Percentiles rank a stretch among this genome's conserved stretches.
Conservation (phyloP, 2,888 invertebrate species). For the Pemphredon lugubris region DNA sequence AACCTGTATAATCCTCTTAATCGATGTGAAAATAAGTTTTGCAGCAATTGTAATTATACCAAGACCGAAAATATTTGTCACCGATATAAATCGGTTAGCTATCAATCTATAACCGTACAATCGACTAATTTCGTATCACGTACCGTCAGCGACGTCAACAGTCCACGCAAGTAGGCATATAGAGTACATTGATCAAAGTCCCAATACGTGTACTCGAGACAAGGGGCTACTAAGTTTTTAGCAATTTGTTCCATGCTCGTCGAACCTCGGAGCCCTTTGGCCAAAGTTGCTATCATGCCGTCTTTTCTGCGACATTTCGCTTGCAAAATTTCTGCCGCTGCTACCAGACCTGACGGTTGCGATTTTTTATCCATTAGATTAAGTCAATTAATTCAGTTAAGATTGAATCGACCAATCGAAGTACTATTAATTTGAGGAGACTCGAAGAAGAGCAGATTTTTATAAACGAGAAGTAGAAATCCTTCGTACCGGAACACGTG, state of each 20-base stretch:
- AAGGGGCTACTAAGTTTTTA: conserved; percentile 45
- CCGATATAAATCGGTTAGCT: too few species aligned
- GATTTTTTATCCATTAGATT: too few species aligned
- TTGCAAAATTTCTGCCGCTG: conserved; percentile 51
- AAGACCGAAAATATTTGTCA: too few species aligned
- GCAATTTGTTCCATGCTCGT: conserved; percentile 46
- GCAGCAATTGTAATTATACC: too few species aligned
- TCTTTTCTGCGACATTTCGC: conserved; percentile 57
- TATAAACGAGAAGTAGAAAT: too few species aligned
- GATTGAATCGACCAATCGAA: too few species aligned
- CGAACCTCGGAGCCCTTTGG: conserved; percentile 27
- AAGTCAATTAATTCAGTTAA: not conserved
- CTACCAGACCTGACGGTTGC: conserved; percentile 50
- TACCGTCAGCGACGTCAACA: conserved; percentile 9
- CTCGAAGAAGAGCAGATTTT: too few species aligned
- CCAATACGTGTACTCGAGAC: conserved; percentile 33
- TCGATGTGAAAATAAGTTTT: too few species aligned
- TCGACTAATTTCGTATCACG: too few species aligned
- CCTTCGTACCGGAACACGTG: conserved; percentile 47
- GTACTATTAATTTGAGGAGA: too few species aligned
- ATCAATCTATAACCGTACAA: too few species aligned
- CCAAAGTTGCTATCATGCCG: conserved; percentile 56
- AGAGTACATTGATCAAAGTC: conserved; percentile 56
- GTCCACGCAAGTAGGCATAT: conserved; percentile 44
- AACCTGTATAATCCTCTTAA: too few species aligned